phyloP scores from a whole-genome alignment of 1,140 invertebrate species.

The Augochlora pura region DNA sequence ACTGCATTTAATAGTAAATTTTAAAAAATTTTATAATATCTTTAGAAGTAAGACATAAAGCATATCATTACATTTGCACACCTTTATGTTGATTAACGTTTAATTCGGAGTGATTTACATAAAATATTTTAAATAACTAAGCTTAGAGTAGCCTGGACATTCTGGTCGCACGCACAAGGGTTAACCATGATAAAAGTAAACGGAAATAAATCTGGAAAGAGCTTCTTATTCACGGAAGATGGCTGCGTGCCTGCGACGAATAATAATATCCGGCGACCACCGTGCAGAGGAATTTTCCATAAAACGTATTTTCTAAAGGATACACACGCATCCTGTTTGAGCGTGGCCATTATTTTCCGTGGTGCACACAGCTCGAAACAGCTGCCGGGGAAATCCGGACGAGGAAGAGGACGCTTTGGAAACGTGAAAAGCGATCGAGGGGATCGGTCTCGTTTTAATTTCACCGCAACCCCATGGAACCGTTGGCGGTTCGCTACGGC shows the following conservation, averaged over 20 bases:
- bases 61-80: too few species aligned
- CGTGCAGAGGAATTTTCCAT: conserved; percentile 4
- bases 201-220: too few species aligned
- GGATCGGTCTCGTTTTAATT: conserved; percentile 39
- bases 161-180: too few species aligned
- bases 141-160: too few species aligned
- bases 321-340: conserved; percentile 44
- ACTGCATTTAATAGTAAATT: too few species aligned
- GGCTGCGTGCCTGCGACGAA: background rate
- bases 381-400: conserved; percentile 40
- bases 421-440: conserved; percentile 8
- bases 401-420: conserved; percentile 50
- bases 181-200: too few species aligned
- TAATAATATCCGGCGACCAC: background rate
- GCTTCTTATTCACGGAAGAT: background rate
- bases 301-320: conserved; percentile 44
- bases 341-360: conserved; percentile 7
- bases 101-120: too few species aligned
- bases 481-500: background rate
- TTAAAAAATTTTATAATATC: too few species aligned
- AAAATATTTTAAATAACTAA: too few species aligned
- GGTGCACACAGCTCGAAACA: conserved; percentile 18
- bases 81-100: too few species aligned
- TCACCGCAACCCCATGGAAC: conserved; percentile 24
- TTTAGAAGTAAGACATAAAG: too few species aligned